Base-by-base conservation (phyloP, 2,113 vertebrate species). In the Fukomys damarensis region DNA sequence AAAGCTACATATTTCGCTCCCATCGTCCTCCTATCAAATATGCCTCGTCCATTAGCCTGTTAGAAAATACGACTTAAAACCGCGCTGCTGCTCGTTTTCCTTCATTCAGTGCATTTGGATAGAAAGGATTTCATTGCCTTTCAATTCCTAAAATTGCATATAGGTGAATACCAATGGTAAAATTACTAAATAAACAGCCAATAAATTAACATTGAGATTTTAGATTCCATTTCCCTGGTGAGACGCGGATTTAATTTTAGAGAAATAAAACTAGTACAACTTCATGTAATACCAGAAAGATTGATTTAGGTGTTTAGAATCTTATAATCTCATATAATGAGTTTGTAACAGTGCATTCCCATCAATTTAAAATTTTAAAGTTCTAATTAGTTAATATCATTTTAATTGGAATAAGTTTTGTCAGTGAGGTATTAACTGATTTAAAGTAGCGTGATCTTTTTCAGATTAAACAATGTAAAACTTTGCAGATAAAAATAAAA, bases 31-130 rank as follows among this genome's bases (percentile, higher is more conserved):
- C 96, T 89, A 79, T 92, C 65, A 92, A 86, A 92, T 52, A 20
- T 77, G 93, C 7, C n/a, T 79, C 81, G 54, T 93, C 16, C 49
- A 80, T 86, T 93, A 95, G 56, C n/a, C 63, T 76, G 30, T 0
- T 91, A 91, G 46, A 41, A 86, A 89, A 86, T 49, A 76, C 24
- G 92, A 89, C 94, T 93, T 85, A 96, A 88, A 96, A 89, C 91
- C 89, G 38, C 6, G 68, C 66, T 56, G 41, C 14, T 89, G 35
- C 4, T 17, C 79, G 82, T 79, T 89, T 90, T 86, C 41, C 16
- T 11, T 66, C 30, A 85, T 46, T 70, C 94, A 91, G 35, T 89
- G 10, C 11, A 83, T 84, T 91, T 83, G 58, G 70, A 12, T 91
- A 83, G 63, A 95, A 96, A 91, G 89, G 10, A 93, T 83, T 82